phyloP scores from a whole-genome alignment of 2,113 vertebrate species.

The Mastomys coucha region DNA sequence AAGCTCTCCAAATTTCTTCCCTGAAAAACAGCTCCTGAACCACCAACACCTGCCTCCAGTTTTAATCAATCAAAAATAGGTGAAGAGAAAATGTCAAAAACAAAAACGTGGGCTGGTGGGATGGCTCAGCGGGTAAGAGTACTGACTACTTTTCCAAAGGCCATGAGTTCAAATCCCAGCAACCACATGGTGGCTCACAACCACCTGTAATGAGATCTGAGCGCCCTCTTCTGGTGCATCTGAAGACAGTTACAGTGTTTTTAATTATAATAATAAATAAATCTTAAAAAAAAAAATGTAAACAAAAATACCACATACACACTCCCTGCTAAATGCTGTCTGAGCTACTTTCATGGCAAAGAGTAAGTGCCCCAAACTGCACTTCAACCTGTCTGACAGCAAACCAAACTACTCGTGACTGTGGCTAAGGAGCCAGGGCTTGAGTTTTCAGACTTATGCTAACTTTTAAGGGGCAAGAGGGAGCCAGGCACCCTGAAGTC shows the following conservation, averaged over 20 bases:
- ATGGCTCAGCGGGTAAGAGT: no score
- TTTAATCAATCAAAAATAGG: constrained; percentile 36
- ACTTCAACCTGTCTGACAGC: constrained; percentile 38
- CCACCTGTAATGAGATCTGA: no score
- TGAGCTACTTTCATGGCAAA: not conserved
- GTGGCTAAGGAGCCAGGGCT: not conserved
- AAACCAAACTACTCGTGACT: constrained; percentile 5
- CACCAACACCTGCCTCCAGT: not conserved
- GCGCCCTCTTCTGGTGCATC: no score
- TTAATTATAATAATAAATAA: no score
- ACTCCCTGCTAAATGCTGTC: constrained; percentile 33
- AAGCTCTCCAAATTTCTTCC: not conserved
- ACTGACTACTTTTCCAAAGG: no score
- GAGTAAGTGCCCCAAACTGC: not conserved
- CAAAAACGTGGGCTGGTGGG: no score
- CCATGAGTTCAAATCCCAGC: no score
- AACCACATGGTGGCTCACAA: no score
- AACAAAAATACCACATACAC: no score
- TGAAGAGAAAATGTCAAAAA: constrained; percentile 25
- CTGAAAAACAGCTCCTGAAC: not conserved
- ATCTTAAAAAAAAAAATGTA: constrained; percentile 7
- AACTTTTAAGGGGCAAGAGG: not conserved
- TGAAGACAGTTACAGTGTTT: no score
- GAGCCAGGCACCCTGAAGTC: not conserved
- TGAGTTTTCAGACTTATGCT: constrained; percentile 4